Conservation (phyloP, 2,888 invertebrate species). For the Antheraea yamamai region DNA sequence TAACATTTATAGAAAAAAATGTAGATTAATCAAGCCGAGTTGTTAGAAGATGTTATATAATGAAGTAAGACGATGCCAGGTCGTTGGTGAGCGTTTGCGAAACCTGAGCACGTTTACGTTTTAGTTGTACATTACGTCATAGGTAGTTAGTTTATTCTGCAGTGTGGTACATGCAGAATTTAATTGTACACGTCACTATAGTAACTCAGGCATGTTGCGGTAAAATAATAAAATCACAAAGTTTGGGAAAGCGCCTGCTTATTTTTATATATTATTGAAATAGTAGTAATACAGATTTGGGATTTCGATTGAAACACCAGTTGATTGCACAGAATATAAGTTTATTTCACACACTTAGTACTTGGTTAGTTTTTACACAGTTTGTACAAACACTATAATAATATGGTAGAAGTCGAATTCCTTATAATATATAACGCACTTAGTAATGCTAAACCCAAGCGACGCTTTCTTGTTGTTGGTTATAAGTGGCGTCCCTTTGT, state of each 20-base stretch:
- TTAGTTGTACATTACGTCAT: conserved; percentile 31
- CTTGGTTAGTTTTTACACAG: too few species aligned
- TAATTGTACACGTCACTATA: neutral
- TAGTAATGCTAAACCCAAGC: too few species aligned
- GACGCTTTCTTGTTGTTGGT: too few species aligned
- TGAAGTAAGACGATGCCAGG: conserved; percentile 21
- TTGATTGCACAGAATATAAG: too few species aligned
- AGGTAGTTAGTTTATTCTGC: conserved; percentile 17
- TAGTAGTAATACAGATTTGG: too few species aligned
- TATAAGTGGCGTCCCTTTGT: too few species aligned
- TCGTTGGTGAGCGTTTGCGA: conserved; percentile 30
- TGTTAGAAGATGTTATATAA: conserved; percentile 22
- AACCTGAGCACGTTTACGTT: conserved; percentile 25
- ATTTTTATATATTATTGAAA: neutral
- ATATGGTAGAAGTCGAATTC: too few species aligned
- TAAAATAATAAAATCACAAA: neutral
- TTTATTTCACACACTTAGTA: too few species aligned
- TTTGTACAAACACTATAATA: too few species aligned
- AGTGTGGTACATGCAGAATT: conserved; percentile 8
- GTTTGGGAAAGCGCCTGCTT: neutral
- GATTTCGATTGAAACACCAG: too few species aligned
- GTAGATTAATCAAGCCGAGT: neutral
- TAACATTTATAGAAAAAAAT: neutral
- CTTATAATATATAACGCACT: too few species aligned
- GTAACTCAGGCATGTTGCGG: neutral